These are phyloP conservation scores for Yponomeuta plumbellus DNA, from an alignment of 2,888 invertebrate species.

Conservation along the genomic window DNA sequence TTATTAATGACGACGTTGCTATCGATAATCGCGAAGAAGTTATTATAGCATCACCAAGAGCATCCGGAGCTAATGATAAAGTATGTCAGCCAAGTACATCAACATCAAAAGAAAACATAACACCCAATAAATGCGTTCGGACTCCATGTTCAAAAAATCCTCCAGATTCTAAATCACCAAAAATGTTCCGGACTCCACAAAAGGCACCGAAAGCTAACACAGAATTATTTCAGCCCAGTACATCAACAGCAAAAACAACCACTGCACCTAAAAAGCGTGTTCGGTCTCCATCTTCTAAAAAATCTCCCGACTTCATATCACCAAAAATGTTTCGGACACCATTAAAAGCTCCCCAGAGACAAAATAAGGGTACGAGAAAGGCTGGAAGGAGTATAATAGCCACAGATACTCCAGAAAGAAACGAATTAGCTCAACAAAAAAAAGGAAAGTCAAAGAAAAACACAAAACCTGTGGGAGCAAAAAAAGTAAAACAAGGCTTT, in stretches of 20 bases:
- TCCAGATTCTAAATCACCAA: neutral
- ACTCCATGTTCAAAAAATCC: neutral
- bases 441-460: neutral
- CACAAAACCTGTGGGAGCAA: neutral
- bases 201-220: neutral
- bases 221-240: neutral
- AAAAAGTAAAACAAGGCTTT: neutral
- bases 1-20: too few relatives aligned
- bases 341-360: slow-evolving; percentile 14
- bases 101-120: neutral
- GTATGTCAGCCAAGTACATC: neutral
- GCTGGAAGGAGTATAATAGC: slow-evolving; percentile 18
- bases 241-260: neutral
- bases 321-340: slow-evolving; percentile 9
- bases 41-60: neutral
- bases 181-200: too few relatives aligned
- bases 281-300: neutral
- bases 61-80: neutral
- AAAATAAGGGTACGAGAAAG: slow-evolving; percentile 15
- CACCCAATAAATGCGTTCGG: neutral
- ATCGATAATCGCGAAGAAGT: neutral
- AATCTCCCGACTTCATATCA: neutral
- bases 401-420: slow-evolving; percentile 21
- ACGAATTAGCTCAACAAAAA: neutral
- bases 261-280: neutral